phyloP scores from a whole-genome alignment of 2,888 invertebrate genomes.

The Nasonia oneida region DNA sequence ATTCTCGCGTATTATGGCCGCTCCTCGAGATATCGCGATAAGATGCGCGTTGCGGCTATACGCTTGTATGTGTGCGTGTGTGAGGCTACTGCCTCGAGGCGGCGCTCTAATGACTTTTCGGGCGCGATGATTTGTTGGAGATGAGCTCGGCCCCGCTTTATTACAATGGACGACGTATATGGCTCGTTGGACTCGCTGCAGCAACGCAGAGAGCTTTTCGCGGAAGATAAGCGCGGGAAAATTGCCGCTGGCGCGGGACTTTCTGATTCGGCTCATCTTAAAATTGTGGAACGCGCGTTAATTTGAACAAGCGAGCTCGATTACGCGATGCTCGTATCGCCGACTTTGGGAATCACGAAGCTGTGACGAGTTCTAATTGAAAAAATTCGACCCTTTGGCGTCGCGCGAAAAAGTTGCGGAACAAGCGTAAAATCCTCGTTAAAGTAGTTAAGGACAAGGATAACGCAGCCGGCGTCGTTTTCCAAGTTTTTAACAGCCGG shows the following conservation, averaged over 20 bases:
- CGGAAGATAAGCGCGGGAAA: neutral
- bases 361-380: slow-evolving; percentile 1
- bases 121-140: slow-evolving; percentile 34
- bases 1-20: neutral
- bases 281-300: no score
- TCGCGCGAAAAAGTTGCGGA: neutral
- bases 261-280: neutral
- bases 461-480: slow-evolving; percentile 7
- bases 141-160: slow-evolving; percentile 15
- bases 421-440: neutral
- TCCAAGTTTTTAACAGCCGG: slow-evolving; percentile 3
- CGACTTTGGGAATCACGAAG: neutral
- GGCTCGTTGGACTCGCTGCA: neutral
- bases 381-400: slow-evolving; percentile 15
- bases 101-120: slow-evolving; percentile 32
- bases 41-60: neutral
- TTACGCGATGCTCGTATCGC: no score
- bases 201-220: neutral
- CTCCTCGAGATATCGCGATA: slow-evolving; percentile 5
- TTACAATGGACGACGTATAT: neutral
- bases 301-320: no score
- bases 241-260: neutral
- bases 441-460: slow-evolving; percentile 1
- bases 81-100: neutral
- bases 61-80: neutral